Base-by-base conservation (phyloP, 1,140 invertebrate species). In the Zaprionus nigranus region DNA sequence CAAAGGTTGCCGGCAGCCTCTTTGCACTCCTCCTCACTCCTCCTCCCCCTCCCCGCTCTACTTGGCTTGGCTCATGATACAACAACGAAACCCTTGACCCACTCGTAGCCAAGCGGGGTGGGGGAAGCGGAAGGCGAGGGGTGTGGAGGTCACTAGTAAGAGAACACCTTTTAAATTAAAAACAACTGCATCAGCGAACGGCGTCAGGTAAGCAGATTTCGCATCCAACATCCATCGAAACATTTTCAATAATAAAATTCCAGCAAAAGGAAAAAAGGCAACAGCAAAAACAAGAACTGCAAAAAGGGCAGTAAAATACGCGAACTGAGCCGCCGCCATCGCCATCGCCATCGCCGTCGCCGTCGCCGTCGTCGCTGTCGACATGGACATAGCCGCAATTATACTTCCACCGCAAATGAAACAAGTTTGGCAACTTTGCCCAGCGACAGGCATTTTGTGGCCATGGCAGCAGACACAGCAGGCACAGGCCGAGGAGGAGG, bases 171-270 rank as follows among this genome's bases (percentile, higher is more conserved):
- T 72, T 58, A 56, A 58, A 61, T 30, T 49, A 11, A 36, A 54
- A 68, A 63, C 53, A 24, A 62, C 51, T 66, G 51, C 56, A 67
- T 57, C 75, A 58, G 20, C 43, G 43, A 7, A 53, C 46, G 53
- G 62, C 17, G 34, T 56, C 54, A 57, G 46, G 61, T 64, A 61
- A 60, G 49, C 67, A 78, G 61, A 67, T 57, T 54, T 61, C 30
- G 58, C 57, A 53, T 38, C 34, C 57, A 67, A 49, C 72, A 71
- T 34, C 59, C 60, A 64, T 75, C 66, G 74, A 88, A 88, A 90
- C 84, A 88, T 88, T 88, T 88, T 83, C 84, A 88, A 88, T 88
- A 88, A 88, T 82, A 70, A 88, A 88, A 88, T 88, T 88, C 84
- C 84, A 88, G 36, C 71, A 51, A 46, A 24, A 49, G 12, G 1